Conservation (phyloP, 2,888 invertebrate genomes). For the Harpagoxenus sublaevis region DNA sequence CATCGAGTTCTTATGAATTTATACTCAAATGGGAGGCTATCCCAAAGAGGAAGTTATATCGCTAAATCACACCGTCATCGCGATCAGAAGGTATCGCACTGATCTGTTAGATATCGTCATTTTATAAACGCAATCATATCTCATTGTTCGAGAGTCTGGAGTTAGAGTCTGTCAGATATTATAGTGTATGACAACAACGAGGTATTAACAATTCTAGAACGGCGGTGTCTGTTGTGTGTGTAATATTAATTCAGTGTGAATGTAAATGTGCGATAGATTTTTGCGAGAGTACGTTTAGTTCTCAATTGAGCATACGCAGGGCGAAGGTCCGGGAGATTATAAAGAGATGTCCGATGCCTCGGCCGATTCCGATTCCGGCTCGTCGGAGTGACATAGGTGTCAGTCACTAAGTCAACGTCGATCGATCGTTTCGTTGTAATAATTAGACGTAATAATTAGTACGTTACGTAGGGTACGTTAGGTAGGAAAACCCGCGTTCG, state of each 20-base stretch:
- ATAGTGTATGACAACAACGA: not conserved
- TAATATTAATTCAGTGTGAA: conserved; percentile 27
- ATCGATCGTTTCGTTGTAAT: conserved; percentile 56
- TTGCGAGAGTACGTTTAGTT: conserved; percentile 38
- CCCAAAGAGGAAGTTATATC: not conserved
- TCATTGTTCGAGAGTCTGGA: conserved; percentile 72
- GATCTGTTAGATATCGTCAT: conserved; percentile 63
- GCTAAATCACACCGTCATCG: conserved; percentile 29
- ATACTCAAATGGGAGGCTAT: not conserved
- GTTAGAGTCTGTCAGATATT: not conserved
- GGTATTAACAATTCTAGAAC: conserved; percentile 57
- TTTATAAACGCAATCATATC: conserved; percentile 72
- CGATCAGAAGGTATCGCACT: conserved; percentile 64
- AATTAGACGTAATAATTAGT: not conserved
- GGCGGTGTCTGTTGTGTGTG: conserved; percentile 7
- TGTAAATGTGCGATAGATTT: not conserved
- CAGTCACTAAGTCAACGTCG: conserved; percentile 2
- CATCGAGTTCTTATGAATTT: not conserved
- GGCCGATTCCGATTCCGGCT: conserved; percentile 88
- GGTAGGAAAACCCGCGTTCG: conserved; percentile 17
- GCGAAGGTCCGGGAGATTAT: conserved; percentile 89
- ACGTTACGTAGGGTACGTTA: not conserved
- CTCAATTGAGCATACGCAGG: conserved; percentile 93
- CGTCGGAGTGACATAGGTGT: conserved; percentile 84
- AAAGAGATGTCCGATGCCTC: conserved; percentile 84